Evolutionary conservation across 1,140 invertebrate genomes (phyloP).

Genomic region (Coboldia fuscipes): DNA sequence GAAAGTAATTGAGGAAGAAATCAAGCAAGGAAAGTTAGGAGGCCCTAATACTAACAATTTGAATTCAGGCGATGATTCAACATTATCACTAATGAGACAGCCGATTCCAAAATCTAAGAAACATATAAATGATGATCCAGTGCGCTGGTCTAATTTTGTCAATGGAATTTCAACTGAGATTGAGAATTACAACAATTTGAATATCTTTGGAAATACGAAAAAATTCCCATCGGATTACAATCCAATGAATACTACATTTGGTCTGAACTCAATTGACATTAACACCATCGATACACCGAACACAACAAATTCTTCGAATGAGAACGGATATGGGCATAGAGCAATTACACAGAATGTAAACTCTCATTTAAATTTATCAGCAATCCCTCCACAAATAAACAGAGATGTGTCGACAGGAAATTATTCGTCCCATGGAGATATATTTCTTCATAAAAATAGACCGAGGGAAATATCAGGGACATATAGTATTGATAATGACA

Average conservation of each 20-base stretch:
- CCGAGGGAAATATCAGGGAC: slow-evolving; percentile 1
- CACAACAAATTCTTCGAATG: too few species aligned
- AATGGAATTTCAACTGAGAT: slow-evolving; percentile 4
- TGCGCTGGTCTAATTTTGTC: slow-evolving; percentile 7
- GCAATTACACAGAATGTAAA: too few species aligned
- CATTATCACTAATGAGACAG: slow-evolving; percentile 23
- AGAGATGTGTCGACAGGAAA: slow-evolving; percentile 6
- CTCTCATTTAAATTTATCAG: too few species aligned
- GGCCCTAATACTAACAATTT: slow-evolving; percentile 19
- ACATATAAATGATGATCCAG: slow-evolving; percentile 26
- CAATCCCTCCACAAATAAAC: too few species aligned
- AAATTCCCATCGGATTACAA: slow-evolving; percentile 3
- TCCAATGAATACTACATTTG: slow-evolving; percentile 3
- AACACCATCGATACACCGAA: too few species aligned
- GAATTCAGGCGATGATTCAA: slow-evolving; percentile 21
- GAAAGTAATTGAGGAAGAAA: slow-evolving; percentile 61
- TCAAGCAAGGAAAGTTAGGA: slow-evolving; percentile 56
- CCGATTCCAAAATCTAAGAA: slow-evolving; percentile 32
- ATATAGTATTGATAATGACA: slow-evolving; percentile 1
- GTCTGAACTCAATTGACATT: slow-evolving; percentile 1
- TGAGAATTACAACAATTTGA: slow-evolving; percentile 3
- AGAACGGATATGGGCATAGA: too few species aligned
- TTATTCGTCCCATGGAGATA: slow-evolving; percentile 5
- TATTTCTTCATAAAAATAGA: slow-evolving; percentile 1
- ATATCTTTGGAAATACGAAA: too few species aligned